Evolutionary conservation across 2,888 invertebrate genomes (phyloP).

Genomic region (Lissocephala sabroskyi): DNA sequence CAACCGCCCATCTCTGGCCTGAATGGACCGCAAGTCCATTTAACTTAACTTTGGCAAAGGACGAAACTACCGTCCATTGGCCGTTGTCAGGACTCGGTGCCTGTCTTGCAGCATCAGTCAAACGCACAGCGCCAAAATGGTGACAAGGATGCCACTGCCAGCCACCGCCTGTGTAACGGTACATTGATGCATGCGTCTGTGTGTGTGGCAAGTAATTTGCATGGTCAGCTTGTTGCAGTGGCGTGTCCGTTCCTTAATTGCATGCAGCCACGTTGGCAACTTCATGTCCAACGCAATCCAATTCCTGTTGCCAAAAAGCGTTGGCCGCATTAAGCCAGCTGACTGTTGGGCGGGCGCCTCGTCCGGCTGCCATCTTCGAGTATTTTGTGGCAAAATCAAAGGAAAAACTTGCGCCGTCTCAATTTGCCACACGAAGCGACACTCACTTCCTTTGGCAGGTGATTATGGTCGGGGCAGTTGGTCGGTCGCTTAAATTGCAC

Average conservation of each 20-base stretch:
- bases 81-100: constrained; percentile 12
- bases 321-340: constrained; percentile 13
- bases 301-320: constrained; percentile 37
- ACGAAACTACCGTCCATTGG: constrained; percentile 6
- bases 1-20: constrained; percentile 30
- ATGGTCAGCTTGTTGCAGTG: constrained; percentile 56
- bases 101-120: constrained; percentile 53
- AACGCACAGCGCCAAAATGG: constrained; percentile 46
- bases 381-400: background rate
- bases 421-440: background rate
- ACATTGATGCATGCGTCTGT: background rate
- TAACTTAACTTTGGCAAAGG: constrained; percentile 53
- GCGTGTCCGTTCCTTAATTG: constrained; percentile 3
- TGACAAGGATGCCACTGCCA: constrained; percentile 49
- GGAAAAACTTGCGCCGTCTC: background rate
- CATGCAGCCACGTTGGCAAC: constrained; percentile 43
- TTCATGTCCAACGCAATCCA: constrained; percentile 42
- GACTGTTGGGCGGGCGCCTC: too few relatives aligned
- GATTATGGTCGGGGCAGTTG: background rate
- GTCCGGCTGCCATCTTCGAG: background rate
- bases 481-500: constrained; percentile 22
- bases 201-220: constrained; percentile 45
- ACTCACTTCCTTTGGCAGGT: background rate
- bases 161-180: constrained; percentile 13
- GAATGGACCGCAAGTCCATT: constrained; percentile 64